Evolutionary conservation across 2,888 invertebrate species (phyloP), one percentile per base, ranked within the genome.

Genomic region (Caenorhabditis sp.): DNA sequence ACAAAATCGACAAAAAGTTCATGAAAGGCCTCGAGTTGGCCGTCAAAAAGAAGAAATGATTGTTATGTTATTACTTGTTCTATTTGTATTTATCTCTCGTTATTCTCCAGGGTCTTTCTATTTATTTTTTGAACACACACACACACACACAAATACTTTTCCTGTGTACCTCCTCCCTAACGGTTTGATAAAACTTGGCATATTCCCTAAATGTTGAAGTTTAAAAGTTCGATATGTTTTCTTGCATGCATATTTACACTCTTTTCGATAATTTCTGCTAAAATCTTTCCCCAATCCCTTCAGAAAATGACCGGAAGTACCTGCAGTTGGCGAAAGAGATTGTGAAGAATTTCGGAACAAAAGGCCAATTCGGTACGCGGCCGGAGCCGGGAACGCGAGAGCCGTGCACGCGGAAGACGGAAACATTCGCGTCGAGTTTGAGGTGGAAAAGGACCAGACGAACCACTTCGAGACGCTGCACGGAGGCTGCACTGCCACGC

Each of bases 11-110:
- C 27, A 85, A 85, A 55, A 88, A 86, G 61, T 88, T 72, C 63
- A 85, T 88, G 41, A 80, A 81, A 37, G 88, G 88, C 30, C 75
- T 82, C 22, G 86, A 88, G 26, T 73, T 88, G 58, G 87, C 85
- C 7, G 71, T 82, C 6, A 87, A 88, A 68, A 83, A 83, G 62
- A 85, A 84, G 71, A 85, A 84, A 59, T 81, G 17, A 75, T 55
- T 30, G 7, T n/a, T 9, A 32, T 24, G 13, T 32, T 30, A 24
- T 32, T 20, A 27, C 9, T 41, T 63, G 30, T 39, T 56, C 17
- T 45, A 2, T 48, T 30, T 41, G n/a, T n/a, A n/a, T n/a, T n/a
- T n/a, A n/a, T n/a, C n/a, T n/a, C n/a, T n/a, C n/a, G n/a, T n/a
- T n/a, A n/a, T n/a, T n/a, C n/a, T n/a, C n/a, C 8, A 13, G 17